Conservation (phyloP, 2,113 vertebrate species). For the Phylloscopus trochilus region DNA sequence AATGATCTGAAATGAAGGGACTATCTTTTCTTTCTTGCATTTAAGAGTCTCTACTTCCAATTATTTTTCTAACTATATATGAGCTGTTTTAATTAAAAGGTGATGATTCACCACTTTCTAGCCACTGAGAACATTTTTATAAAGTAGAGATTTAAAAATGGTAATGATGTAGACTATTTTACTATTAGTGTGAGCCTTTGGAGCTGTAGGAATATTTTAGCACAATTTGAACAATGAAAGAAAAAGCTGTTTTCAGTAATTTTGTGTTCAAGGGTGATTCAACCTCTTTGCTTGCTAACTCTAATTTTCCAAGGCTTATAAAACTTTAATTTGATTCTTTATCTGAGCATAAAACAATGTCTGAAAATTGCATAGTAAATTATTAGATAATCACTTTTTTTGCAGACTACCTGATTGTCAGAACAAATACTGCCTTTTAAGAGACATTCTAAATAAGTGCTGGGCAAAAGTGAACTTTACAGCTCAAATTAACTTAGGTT, state of each 20-base stretch:
- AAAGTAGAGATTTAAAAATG: constrained; percentile 48
- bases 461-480: constrained; percentile 35
- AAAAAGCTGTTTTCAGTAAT: constrained; percentile 48
- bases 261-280: constrained; percentile 69
- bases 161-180: constrained; percentile 58
- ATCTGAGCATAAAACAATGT: constrained; percentile 66
- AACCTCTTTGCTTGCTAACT: constrained; percentile 65
- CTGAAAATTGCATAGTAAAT: constrained; percentile 68
- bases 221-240: constrained; percentile 47
- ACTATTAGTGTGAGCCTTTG: constrained; percentile 49
- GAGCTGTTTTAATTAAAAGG: constrained; percentile 65
- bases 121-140: constrained; percentile 40
- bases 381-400: constrained; percentile 64
- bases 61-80: constrained; percentile 54
- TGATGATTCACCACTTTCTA: constrained; percentile 58
- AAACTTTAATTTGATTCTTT: constrained; percentile 76
- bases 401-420: constrained; percentile 54
- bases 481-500: background rate
- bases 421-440: constrained; percentile 40
- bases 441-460: background rate
- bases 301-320: constrained; percentile 72
- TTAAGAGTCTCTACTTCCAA: constrained; percentile 8
- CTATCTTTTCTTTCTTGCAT: background rate
- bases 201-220: constrained; percentile 37
- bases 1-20: constrained; percentile 30